These are phyloP conservation scores for Gulo gulo DNA, from an alignment of 2,113 vertebrate genomes.

Conservation along the genomic window DNA sequence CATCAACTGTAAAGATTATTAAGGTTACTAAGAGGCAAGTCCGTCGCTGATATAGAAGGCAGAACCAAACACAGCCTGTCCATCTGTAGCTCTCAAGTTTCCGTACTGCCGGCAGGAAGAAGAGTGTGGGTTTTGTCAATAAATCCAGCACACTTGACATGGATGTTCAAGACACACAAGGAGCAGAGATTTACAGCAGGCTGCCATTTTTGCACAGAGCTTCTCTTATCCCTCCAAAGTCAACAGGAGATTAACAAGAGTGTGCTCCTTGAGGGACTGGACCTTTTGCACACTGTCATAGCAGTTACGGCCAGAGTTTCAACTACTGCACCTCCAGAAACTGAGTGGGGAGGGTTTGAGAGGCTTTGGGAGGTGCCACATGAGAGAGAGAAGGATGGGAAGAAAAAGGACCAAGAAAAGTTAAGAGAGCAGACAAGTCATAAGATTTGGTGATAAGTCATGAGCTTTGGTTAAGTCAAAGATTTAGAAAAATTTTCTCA, in stretches of 20 bases:
- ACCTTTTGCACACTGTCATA: background rate
- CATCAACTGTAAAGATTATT: slow-evolving; percentile 17
- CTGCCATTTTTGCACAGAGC: background rate
- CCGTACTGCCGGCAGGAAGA: slow-evolving; percentile 22
- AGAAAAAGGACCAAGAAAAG: background rate
- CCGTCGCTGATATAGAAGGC: background rate
- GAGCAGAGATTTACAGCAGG: slow-evolving; percentile 29
- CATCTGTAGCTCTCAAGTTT: slow-evolving; percentile 49
- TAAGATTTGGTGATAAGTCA: background rate
- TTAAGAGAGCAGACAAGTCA: background rate
- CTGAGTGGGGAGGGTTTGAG: background rate
- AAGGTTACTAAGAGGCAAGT: slow-evolving; percentile 9
- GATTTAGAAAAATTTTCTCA: background rate
- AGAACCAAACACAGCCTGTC: slow-evolving; percentile 40
- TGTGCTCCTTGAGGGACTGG: background rate
- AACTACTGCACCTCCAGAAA: background rate
- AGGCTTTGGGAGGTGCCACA: background rate
- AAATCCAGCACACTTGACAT: slow-evolving; percentile 36
- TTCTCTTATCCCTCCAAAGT: background rate
- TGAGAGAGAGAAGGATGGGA: background rate
- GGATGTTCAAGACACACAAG: background rate
- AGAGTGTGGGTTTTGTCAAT: slow-evolving; percentile 26
- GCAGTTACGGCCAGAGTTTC: background rate
- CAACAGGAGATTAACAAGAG: background rate
- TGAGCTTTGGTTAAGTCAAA: background rate